Percentiles rank a stretch among this genome's conserved stretches.
Evolutionary conservation across 1,140 invertebrate species (phyloP).

Genomic region (Drosophila arizonae): DNA sequence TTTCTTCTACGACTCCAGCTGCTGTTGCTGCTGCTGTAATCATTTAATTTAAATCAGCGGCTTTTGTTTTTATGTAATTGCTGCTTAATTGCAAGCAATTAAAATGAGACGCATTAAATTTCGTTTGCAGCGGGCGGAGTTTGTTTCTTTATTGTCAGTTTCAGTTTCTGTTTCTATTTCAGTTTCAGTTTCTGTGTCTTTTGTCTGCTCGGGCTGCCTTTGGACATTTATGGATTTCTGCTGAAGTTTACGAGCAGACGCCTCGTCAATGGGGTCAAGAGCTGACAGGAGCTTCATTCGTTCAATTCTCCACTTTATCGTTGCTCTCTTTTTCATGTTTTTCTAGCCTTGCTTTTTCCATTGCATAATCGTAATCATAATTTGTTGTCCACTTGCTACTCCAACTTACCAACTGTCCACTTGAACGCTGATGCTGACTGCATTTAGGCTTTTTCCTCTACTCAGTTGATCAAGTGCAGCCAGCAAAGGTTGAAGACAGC

Average conservation of each 20-base stretch:
- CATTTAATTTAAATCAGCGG: slow-evolving; percentile 69
- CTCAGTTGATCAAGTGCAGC: slow-evolving; percentile 55
- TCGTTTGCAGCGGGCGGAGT: slow-evolving; percentile 47
- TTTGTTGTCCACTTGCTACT: slow-evolving; percentile 72
- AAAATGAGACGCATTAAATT: slow-evolving; percentile 65
- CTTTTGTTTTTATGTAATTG: slow-evolving; percentile 75
- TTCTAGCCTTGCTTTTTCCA: slow-evolving; percentile 33
- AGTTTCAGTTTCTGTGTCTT: slow-evolving; percentile 9
- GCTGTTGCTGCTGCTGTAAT: slow-evolving; percentile 59
- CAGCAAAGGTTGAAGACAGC: slow-evolving; percentile 51
- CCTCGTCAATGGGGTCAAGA: slow-evolving; percentile 65
- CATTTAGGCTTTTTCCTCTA: slow-evolving; percentile 45
- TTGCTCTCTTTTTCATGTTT: slow-evolving; percentile 9
- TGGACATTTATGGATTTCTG: slow-evolving; percentile 32
- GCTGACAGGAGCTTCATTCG: slow-evolving; percentile 54
- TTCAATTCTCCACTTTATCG: slow-evolving; percentile 26
- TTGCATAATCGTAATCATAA: slow-evolving; percentile 74
- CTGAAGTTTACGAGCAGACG: slow-evolving; percentile 37
- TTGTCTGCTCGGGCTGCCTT: slow-evolving; percentile 15
- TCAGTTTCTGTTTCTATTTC: slow-evolving; percentile 2
- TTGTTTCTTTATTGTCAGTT: slow-evolving; percentile 13
- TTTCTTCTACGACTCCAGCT: slow-evolving; percentile 7
- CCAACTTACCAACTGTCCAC: slow-evolving; percentile 61
- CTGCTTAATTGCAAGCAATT: slow-evolving; percentile 71
- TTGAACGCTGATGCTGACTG: slow-evolving; percentile 50